Evolutionary conservation across 2,888 invertebrate species (phyloP), one percentile per base, ranked within the genome.

Genomic region (Cacoxenus indagator): DNA sequence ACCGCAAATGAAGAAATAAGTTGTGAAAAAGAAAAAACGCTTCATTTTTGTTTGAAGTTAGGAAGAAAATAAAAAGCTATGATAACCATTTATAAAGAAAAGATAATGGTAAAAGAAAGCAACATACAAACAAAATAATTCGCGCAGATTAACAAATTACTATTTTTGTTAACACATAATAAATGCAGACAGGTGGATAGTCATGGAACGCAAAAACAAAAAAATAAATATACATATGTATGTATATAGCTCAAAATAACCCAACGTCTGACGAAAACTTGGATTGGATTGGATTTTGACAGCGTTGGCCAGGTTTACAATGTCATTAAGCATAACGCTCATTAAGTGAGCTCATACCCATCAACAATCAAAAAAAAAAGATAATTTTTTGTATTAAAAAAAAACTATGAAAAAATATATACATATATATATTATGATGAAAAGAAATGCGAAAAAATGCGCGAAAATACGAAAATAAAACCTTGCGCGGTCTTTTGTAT

Each of bases 381-480:
- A n/a, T n/a, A n/a, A 31, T 31, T 9, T 37, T 37, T 31, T 46
- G 45, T 51, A 65, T 66, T n/a, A 69, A 19, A 69, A 67, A 27
- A 73, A 68, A 78, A 75, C 72, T 75, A 78, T 17, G 51, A 51
- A 51, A 51, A 51, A 19, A 11, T 37, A n/a, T n/a, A n/a, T n/a
- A 64, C 24, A 37, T 64, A 46, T 37, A 27, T 22, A 27, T 17
- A 43, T 55, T 43, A 9, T 81, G 82, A 8, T 3, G 11, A 43
- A 43, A 43, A n/a, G 69, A 80, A 71, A 66, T 14, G 17, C 29
- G 29, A 59, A 59, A 59, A 27, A 59, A 4, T 59, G n/a, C 5
- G 14, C n/a, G 71, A 76, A 78, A 76, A 81, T 78, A 82, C 83
- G 79, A 81, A 83, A 81, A 82, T 72, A 81, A 81, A 76, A 80